Evolutionary conservation across 2,113 vertebrate genomes (phyloP), one percentile per base, ranked within the genome.

Genomic region (Telmatochromis sp.): DNA sequence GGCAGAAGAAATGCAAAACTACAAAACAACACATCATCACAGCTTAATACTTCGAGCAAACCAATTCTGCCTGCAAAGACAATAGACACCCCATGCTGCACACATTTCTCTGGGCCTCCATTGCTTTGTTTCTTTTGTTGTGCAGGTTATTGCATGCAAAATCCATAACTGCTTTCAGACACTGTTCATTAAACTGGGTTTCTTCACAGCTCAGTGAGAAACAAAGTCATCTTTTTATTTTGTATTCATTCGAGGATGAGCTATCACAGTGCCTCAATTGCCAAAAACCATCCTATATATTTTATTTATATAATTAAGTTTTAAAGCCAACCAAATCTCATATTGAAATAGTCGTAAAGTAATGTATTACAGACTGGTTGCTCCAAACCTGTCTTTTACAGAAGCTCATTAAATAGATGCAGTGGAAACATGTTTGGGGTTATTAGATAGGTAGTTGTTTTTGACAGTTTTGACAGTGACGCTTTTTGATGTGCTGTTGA

Each of bases 101-200:
- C 42, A 73, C 37, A 82, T 82, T 57, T 80, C 65, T 63, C 71
- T 28, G 35, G 11, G 26, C 54, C 4, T 81, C 12, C n/a, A 9
- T 55, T 51, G 47, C 12, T 65, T 54, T 79, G 7, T 80, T 40
- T 50, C 9, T 45, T 57, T 54, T 80, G 78, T 71, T 60, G 50
- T 21, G 11, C 42, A 63, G 45, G 80, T 10, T 17, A 86, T 51
- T 58, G 53, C 37, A 42, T 47, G 50, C 58, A 83, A 78, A 78
- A 90, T 83, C 85, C 81, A 88, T 89, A 85, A 60, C 58, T 81
- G 71, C 78, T 84, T 55, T 82, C 78, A 89, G 28, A 57, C 68
- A 80, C 31, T 71, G 23, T 68, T 89, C 33, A 37, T 63, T 87
- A n/a, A 71, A 54, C 19, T 88, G 23, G 28, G 83, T 90, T 87